Evolutionary conservation across 2,113 vertebrate species (phyloP).

Genomic region (Oncorhynchus keta): DNA sequence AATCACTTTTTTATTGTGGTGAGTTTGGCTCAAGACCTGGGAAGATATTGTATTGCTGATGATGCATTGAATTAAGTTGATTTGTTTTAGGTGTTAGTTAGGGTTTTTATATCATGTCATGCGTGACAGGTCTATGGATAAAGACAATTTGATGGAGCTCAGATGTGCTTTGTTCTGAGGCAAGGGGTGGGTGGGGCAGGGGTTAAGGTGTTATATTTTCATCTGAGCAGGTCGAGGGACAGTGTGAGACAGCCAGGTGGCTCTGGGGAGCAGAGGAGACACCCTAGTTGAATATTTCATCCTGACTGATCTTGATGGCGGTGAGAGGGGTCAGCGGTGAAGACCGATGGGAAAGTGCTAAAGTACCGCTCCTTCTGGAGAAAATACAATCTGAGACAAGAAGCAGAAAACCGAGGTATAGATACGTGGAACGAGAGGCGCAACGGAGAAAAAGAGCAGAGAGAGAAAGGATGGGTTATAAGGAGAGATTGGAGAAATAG

Average conservation of each 20-base stretch:
- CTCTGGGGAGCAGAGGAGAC: conserved; percentile 36
- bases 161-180: conserved; percentile 13
- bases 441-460: background rate
- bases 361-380: conserved; percentile 35
- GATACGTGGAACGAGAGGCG: background rate
- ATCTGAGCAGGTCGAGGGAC: conserved; percentile 30
- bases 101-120: too few species aligned
- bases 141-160: too few species aligned
- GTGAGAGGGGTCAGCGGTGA: conserved; percentile 53
- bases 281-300: conserved; percentile 57
- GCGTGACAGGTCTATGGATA: too few species aligned
- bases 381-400: conserved; percentile 14
- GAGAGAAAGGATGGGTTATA: background rate
- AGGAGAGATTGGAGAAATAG: background rate
- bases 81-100: too few species aligned
- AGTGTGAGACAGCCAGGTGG: conserved; percentile 24
- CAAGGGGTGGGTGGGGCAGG: conserved; percentile 9
- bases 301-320: conserved; percentile 48
- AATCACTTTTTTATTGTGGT: conserved; percentile 15
- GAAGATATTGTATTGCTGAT: too few species aligned
- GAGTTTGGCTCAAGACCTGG: conserved; percentile 1
- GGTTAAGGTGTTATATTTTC: conserved; percentile 29
- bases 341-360: conserved; percentile 29
- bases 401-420: conserved; percentile 15
- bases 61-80: too few species aligned